Evolutionary conservation across 2,797 vertebrate genomes (phyloP).

Genomic region (Arvicola amphibius): DNA sequence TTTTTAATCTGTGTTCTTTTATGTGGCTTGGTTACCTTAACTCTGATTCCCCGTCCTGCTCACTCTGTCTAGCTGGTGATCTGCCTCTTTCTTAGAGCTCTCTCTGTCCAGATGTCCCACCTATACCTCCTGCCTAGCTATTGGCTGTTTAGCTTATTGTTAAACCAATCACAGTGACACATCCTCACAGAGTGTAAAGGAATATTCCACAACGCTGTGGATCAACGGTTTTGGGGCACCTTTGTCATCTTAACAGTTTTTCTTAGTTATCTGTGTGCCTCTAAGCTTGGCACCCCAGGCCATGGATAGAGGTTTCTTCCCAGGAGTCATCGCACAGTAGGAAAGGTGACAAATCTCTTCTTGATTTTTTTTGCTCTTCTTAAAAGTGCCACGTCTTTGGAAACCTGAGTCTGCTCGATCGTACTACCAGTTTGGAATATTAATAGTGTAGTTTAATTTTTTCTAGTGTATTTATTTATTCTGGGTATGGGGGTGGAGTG

Average conservation of each 20-base stretch:
- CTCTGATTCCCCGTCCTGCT: not conserved
- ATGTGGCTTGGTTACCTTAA: not conserved
- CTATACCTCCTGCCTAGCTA: not conserved
- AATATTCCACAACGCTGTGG: not conserved
- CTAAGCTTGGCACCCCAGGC: not conserved
- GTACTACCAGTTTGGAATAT: slow-evolving; percentile 39
- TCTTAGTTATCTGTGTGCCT: not conserved
- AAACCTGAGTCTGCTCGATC: not conserved
- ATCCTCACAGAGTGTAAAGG: not conserved
- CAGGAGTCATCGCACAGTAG: not conserved
- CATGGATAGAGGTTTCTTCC: not conserved
- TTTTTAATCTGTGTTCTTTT: not conserved
- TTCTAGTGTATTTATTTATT: not conserved
- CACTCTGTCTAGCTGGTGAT: not conserved
- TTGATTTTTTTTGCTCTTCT: not conserved
- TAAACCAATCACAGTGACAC: not conserved
- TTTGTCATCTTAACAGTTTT: not conserved
- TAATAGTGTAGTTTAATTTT: not conserved
- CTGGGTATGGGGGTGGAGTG: not conserved
- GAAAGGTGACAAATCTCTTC: not conserved
- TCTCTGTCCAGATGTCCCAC: not conserved
- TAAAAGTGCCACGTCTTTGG: not conserved
- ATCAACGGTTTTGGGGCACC: not conserved
- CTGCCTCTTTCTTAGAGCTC: not conserved
- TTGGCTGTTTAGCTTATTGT: not conserved